Conservation (phyloP, 2,888 invertebrate genomes). For the Caenorhabditis becei region DNA sequence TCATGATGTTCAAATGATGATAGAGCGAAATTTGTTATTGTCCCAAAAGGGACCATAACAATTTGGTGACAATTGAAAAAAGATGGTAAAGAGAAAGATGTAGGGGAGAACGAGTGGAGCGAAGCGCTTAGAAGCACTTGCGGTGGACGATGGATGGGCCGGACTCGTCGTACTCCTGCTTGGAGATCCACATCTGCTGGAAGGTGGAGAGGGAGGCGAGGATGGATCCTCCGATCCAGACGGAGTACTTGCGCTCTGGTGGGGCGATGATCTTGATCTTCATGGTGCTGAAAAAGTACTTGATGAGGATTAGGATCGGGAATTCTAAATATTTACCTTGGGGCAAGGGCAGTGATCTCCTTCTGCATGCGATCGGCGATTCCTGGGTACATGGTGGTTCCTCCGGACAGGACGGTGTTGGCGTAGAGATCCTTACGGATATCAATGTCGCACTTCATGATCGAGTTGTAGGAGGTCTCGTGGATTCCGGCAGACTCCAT, state of each 20-base stretch:
- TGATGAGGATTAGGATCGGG: neutral
- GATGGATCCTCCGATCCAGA: conserved; percentile 98
- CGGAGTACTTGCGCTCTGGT: conserved; percentile 96
- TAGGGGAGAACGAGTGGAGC: conserved; percentile 14
- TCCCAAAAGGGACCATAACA: conserved; percentile 53
- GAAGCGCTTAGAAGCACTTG: conserved; percentile 74
- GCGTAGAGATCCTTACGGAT: conserved; percentile 94
- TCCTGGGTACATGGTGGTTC: conserved; percentile 93
- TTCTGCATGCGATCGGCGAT: conserved; percentile 98
- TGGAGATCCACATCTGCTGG: conserved; percentile 90
- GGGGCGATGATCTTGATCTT: conserved; percentile 84
- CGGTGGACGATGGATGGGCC: conserved; percentile 76
- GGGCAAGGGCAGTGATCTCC: conserved; percentile 84
- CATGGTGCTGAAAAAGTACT: conserved; percentile 84
- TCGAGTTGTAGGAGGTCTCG: conserved; percentile 89
- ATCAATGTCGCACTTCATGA: conserved; percentile 94
- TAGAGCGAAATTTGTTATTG: conserved; percentile 40
- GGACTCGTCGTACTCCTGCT: conserved; percentile 90
- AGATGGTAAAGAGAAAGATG: conserved; percentile 23
- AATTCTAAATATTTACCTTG: conserved; percentile 85
- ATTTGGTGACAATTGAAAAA: conserved; percentile 53
- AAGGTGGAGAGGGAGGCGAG: conserved; percentile 92
- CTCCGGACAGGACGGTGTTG: conserved; percentile 82
- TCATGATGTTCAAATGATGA: conserved; percentile 59
- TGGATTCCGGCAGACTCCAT: conserved; percentile 83